These are phyloP conservation scores for Baryphthengus martii DNA, from an alignment of 2,113 vertebrate species.

Conservation along the genomic window DNA sequence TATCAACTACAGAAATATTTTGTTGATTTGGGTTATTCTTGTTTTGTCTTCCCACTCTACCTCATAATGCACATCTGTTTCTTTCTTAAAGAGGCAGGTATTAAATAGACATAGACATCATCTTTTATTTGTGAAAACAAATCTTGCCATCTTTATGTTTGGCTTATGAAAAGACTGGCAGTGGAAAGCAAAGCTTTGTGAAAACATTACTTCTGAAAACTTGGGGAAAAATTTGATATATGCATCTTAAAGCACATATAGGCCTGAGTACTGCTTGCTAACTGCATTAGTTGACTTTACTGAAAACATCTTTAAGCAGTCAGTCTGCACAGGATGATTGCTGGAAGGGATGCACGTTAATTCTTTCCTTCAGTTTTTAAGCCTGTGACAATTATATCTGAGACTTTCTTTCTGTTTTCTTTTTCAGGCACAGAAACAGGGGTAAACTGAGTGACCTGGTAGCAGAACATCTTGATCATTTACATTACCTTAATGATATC, in stretches of 20 bases:
- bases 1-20: neutral
- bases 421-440: slow-evolving; percentile 89
- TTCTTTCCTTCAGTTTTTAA: neutral
- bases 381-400: neutral
- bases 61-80: neutral
- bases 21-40: neutral
- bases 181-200: neutral
- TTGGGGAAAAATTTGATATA: neutral
- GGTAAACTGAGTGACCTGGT: slow-evolving; percentile 96
- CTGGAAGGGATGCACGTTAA: neutral
- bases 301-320: neutral
- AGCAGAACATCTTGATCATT: slow-evolving; percentile 95
- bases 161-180: neutral
- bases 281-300: neutral
- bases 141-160: neutral
- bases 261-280: neutral
- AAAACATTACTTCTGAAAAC: neutral
- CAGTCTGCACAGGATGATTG: neutral
- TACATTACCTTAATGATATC: slow-evolving; percentile 98
- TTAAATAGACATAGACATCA: neutral
- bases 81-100: neutral
- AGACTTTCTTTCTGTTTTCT: neutral
- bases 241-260: neutral
- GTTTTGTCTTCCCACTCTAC: neutral
- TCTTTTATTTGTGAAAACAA: neutral